A percentile compares a stretch with the other conserved stretches of the same genome.
Conservation (phyloP, 2,797 vertebrate species). For the Neosilurus hyrtlii region DNA sequence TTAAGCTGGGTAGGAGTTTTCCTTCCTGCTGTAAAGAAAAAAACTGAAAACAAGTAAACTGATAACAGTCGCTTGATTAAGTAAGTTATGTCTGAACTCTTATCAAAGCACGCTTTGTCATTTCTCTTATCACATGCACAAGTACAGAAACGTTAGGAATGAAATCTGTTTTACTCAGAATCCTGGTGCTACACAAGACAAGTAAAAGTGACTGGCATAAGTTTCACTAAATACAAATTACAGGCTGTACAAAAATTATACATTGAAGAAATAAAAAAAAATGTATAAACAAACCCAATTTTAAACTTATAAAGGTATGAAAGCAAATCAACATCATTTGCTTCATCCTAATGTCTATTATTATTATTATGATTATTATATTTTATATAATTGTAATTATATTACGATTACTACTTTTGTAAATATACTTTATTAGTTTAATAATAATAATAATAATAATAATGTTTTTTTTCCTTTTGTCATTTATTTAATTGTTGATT, state of each 20-base stretch:
- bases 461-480: too few species aligned
- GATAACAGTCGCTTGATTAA: background rate
- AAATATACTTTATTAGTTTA: too few species aligned
- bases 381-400: too few species aligned
- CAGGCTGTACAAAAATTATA: background rate
- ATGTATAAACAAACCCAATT: too few species aligned
- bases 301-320: too few species aligned
- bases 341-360: too few species aligned
- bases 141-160: background rate
- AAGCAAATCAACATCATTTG: too few species aligned
- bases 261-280: background rate
- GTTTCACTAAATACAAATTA: background rate
- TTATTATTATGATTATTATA: too few species aligned
- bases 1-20: background rate
- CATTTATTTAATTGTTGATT: too few species aligned
- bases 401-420: too few species aligned
- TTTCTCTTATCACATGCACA: background rate
- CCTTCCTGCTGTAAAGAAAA: background rate
- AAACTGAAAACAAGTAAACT: background rate
- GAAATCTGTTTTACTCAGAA: background rate
- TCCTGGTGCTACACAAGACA: background rate
- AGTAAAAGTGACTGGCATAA: background rate
- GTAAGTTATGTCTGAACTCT: background rate
- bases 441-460: too few species aligned
- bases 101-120: background rate